Conservation (phyloP, 1,140 invertebrate species). For the Listronotus bonariensis region DNA sequence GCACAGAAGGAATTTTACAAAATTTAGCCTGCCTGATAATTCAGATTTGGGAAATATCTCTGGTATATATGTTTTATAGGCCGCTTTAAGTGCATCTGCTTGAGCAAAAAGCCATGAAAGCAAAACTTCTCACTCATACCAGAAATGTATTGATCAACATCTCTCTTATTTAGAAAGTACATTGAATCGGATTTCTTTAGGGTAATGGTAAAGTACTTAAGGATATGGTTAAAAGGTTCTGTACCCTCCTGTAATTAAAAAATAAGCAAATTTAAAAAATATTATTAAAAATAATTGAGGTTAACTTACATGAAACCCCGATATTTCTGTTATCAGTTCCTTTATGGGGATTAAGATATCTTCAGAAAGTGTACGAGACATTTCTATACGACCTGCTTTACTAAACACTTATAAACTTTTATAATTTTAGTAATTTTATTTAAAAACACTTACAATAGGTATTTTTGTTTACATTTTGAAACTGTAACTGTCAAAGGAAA, state of each 20-base stretch:
- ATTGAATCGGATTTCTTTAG: slow-evolving; percentile 45
- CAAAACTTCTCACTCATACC: slow-evolving; percentile 49
- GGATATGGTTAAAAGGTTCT: slow-evolving; percentile 41
- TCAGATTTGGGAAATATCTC: slow-evolving; percentile 35
- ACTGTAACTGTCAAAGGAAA: too few relatives aligned
- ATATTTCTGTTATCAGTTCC: slow-evolving; percentile 40
- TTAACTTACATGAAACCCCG: slow-evolving; percentile 44
- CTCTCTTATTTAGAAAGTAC: slow-evolving; percentile 46
- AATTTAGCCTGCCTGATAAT: slow-evolving; percentile 36
- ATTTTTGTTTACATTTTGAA: too few relatives aligned
- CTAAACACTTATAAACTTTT: background rate
- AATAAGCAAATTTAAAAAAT: background rate
- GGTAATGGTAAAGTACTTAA: slow-evolving; percentile 37
- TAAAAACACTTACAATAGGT: background rate
- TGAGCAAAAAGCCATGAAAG: slow-evolving; percentile 50
- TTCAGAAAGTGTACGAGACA: slow-evolving; percentile 31
- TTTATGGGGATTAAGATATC: slow-evolving; percentile 30
- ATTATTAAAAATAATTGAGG: slow-evolving; percentile 9
- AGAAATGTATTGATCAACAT: slow-evolving; percentile 46
- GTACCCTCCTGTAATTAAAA: slow-evolving; percentile 41
- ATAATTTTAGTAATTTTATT: background rate
- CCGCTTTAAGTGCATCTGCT: slow-evolving; percentile 40
- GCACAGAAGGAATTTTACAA: slow-evolving; percentile 47
- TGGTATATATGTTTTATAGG: slow-evolving; percentile 48
- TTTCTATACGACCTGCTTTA: background rate